Evolutionary conservation across 2,888 invertebrate genomes (phyloP).

Genomic region (Phortica magna): DNA sequence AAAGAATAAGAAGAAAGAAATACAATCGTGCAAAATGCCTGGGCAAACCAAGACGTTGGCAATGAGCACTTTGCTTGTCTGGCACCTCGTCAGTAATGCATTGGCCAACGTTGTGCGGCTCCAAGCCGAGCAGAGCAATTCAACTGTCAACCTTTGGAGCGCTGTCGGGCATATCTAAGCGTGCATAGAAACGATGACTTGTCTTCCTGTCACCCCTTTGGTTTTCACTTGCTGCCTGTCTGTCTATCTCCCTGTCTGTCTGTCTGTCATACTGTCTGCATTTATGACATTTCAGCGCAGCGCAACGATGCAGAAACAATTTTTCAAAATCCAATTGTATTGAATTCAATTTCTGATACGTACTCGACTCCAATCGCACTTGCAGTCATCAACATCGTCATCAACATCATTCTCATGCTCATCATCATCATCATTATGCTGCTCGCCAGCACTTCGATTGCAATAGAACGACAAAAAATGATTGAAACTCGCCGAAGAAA

Average conservation of each 20-base stretch:
- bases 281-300: conserved; percentile 35
- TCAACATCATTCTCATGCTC: not conserved
- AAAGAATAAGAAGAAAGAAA: not conserved
- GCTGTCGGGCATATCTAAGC: conserved; percentile 19
- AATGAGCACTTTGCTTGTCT: no score
- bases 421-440: not conserved
- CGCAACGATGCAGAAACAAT: conserved; percentile 49
- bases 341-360: conserved; percentile 71
- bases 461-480: not conserved
- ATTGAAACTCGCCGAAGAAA: not conserved
- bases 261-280: conserved; percentile 55
- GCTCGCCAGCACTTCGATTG: not conserved
- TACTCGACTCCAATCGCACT: conserved; percentile 51
- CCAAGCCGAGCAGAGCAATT: not conserved
- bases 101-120: no score
- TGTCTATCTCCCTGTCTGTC: conserved; percentile 15
- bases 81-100: no score
- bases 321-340: conserved; percentile 71
- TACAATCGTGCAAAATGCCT: no score
- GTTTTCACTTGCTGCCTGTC: not conserved
- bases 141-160: conserved; percentile 14
- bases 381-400: not conserved
- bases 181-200: conserved; percentile 10
- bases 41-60: no score
- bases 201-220: not conserved